These are phyloP conservation scores for Brachyptera putata DNA, from an alignment of 2,888 invertebrate genomes.

Conservation along the genomic window DNA sequence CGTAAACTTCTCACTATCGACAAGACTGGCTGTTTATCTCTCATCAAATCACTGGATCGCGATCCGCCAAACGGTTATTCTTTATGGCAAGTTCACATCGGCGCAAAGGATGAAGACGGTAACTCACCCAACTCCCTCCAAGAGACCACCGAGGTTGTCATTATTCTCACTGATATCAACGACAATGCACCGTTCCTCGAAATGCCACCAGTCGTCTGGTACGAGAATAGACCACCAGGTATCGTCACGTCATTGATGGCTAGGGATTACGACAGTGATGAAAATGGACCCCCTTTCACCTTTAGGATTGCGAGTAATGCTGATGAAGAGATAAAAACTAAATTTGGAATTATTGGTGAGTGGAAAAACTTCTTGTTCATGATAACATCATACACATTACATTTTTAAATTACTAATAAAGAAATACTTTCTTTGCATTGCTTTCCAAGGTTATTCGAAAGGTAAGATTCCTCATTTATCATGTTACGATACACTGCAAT, in stretches of 20 bases:
- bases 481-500: too few species aligned
- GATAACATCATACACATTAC: too few species aligned
- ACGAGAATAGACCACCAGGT: constrained; percentile 70
- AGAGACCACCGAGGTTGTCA: constrained; percentile 62
- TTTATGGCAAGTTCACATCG: constrained; percentile 62
- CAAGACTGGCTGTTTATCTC: constrained; percentile 66
- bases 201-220: constrained; percentile 77
- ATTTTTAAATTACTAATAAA: too few species aligned
- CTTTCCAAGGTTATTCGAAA: too few species aligned
- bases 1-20: constrained; percentile 67
- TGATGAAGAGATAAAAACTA: constrained; percentile 61
- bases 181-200: constrained; percentile 89
- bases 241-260: constrained; percentile 65
- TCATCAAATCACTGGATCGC: constrained; percentile 76
- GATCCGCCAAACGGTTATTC: constrained; percentile 85
- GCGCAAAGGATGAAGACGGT: constrained; percentile 71
- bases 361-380: too few species aligned
- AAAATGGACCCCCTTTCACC: constrained; percentile 83
- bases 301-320: constrained; percentile 64
- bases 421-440: too few species aligned
- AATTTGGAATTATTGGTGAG: constrained; percentile 59
- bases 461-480: too few species aligned
- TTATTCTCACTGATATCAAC: constrained; percentile 72
- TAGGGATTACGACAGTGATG: constrained; percentile 73
- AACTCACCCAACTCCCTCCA: constrained; percentile 55